phyloP scores from a whole-genome alignment of 2,113 vertebrate species.

The Prionailurus bengalensis region DNA sequence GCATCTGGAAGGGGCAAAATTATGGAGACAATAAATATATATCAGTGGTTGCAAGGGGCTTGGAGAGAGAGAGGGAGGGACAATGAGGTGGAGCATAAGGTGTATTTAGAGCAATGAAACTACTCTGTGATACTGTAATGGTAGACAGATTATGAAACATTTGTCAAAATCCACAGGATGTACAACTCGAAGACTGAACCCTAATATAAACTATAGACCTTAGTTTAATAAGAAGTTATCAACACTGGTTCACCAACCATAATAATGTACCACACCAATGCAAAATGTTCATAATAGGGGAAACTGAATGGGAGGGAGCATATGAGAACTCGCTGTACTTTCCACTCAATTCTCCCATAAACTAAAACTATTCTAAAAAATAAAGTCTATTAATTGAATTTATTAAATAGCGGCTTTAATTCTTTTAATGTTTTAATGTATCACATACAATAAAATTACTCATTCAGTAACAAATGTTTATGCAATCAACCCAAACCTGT shows the following conservation, averaged over 20 bases:
- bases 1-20: no score
- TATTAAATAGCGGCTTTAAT: background rate
- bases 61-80: no score
- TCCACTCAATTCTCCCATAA: background rate
- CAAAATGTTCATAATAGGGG: no score
- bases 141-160: background rate
- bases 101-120: background rate
- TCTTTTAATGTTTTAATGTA: background rate
- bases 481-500: constrained; percentile 43
- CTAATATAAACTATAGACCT: background rate
- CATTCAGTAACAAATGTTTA: constrained; percentile 64
- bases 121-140: background rate
- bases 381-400: background rate
- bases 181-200: background rate
- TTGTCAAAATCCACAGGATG: background rate
- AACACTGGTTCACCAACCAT: background rate
- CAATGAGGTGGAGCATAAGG: background rate
- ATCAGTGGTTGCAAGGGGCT: background rate
- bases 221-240: background rate
- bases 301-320: no score
- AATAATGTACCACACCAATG: no score
- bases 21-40: background rate
- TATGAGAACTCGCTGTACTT: no score
- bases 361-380: background rate
- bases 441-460: constrained; percentile 62